Evolutionary conservation across 2,888 invertebrate genomes (phyloP).

Genomic region (Lasiommata megera): DNA sequence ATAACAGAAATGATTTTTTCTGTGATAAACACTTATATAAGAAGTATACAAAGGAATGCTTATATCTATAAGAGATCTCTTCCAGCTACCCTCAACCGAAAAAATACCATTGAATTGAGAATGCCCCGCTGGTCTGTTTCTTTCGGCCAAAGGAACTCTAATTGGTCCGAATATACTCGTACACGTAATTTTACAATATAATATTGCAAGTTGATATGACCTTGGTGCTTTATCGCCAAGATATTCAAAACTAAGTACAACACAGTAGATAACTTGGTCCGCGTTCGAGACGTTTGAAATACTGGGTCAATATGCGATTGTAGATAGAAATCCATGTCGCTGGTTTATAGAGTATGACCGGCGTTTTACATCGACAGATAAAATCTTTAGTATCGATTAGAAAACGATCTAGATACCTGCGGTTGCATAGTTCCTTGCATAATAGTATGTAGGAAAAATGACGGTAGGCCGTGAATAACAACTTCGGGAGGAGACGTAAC

Average conservation of each 20-base stretch:
- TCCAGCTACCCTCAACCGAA: too few relatives aligned
- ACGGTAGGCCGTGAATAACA: background rate
- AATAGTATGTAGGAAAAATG: background rate
- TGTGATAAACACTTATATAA: too few relatives aligned
- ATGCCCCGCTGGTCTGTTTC: too few relatives aligned
- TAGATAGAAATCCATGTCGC: conserved; percentile 27
- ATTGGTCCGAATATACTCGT: background rate
- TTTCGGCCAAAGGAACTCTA: too few relatives aligned
- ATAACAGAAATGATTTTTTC: too few relatives aligned
- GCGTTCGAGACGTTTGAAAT: conserved; percentile 37
- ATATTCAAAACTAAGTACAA: conserved; percentile 50
- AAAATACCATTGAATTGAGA: too few relatives aligned
- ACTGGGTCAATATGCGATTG: conserved; percentile 38
- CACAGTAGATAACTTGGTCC: conserved; percentile 40
- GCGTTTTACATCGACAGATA: conserved; percentile 12
- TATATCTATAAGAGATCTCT: too few relatives aligned
- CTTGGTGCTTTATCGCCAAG: conserved; percentile 61
- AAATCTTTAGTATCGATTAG: conserved; percentile 12
- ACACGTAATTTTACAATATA: background rate
- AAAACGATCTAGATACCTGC: conserved; percentile 7
- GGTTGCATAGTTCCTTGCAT: background rate
- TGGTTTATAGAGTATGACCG: conserved; percentile 18
- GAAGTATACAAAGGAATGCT: too few relatives aligned
- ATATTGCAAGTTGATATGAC: conserved; percentile 50
- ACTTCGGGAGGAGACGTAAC: background rate